Base-by-base conservation (phyloP, 1,140 invertebrate genomes). In the Elysia chlorotica region DNA sequence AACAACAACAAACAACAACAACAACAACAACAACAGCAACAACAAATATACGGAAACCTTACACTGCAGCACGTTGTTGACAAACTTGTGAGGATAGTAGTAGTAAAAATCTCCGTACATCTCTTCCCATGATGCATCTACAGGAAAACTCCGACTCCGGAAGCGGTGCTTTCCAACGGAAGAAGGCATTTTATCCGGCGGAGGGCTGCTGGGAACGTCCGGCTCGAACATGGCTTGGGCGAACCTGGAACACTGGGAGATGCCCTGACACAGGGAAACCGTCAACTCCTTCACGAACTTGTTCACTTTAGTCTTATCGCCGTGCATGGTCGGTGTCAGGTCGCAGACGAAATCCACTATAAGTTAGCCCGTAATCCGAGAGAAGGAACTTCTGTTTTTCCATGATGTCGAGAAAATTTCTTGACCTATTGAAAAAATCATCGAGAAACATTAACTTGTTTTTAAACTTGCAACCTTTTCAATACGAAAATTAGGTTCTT, bases 81-180 rank as follows among this genome's bases (percentile, higher is more conserved):
- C 30, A 23, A 70, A 59, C 33, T 70, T 70, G 35, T 70, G 67
- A 1, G 67, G 67, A 23, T 70, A 70, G 54, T 37, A 70, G 54
- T 70, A 70, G 54, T 70, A 70, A 25, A 70, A 70, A 30, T 70
- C 67, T 10, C 56, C 37, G 67, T 70, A 70, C 28, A 38, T n/a
- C n/a, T n/a, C 1, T 2, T 70, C 67, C 33, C 3, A 4, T 6
- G 35, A 17, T 2, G 5, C 3, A 38, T 10, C 17, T 0, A 56
- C 17, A 10, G 63, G 63, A 38, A 10, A 65, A 1, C 35, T 41
- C 4, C 2, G 28, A 30, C 65, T 48, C 41, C 65, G 41, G 14
- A 30, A 14, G 6, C 48, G 30, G 28, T 1, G 17, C 36, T 53
- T n/a, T 33, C 6, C 36, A 3, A 25, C 21, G 17, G 4, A 33